Base-by-base conservation (phyloP, 1,140 invertebrate genomes). In the Scaptomyza hsui region DNA sequence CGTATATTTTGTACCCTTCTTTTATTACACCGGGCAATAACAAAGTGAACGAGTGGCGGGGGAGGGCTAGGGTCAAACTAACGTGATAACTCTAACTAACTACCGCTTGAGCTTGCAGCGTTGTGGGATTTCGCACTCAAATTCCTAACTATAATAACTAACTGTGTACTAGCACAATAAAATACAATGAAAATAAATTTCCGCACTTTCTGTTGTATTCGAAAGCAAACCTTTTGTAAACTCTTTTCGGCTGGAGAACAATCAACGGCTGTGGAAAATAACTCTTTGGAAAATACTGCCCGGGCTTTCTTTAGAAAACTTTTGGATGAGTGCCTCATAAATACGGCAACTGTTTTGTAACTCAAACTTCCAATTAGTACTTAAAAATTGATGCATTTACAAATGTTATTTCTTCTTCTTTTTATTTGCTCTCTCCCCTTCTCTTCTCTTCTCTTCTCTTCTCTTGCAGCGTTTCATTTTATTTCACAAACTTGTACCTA, bases 301-400 rank as follows among this genome's bases (percentile, higher is more conserved):
- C n/a, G n/a, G n/a, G n/a, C n/a, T 51, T n/a, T 37, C 18, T 52
- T 26, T 26, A 42, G 52, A 55, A 42, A n/a, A 26, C 4, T 12
- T 48, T 57, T 26, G 53, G 39, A 5, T 15, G 37, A 12, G 10
- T 63, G 59, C 45, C 37, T 42, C 52, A 55, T 42, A 42, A 55
- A 55, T 42, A 16, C 15, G 18, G 21, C 52, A 55, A 41, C n/a
- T 42, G 32, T 24, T 41, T 29, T 57, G 39, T 44, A 44, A 42
- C 41, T 48, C 42, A 21, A 35, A 55, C 26, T 65, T 52, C 51
- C 68, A 56, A 64, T 65, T 71, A 65, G 63, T 64, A 57, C 52
- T 64, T 41, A 15, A 71, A 65, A 65, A 64, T 71, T 71, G 47
- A 71, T 71, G 68, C 15, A 71, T 71, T 57, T 35, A 56, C 52